phyloP scores from a whole-genome alignment of 1,140 invertebrate genomes.

The Bombus cullumanus region DNA sequence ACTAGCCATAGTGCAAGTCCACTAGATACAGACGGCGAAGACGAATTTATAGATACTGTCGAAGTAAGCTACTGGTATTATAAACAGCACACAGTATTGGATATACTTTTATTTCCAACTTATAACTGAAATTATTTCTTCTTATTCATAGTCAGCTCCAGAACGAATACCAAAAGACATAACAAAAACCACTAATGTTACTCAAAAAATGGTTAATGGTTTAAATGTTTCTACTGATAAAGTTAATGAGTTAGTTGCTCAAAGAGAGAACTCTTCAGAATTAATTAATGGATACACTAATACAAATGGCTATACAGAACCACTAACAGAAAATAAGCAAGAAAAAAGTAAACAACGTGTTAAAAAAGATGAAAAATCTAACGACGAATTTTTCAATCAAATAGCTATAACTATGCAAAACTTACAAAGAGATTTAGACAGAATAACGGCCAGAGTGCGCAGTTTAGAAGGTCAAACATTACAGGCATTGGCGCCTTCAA shows the following conservation, averaged over 20 bases:
- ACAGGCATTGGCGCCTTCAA: constrained; percentile 63
- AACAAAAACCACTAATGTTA: constrained; percentile 67
- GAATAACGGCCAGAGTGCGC: constrained; percentile 76
- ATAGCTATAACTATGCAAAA: constrained; percentile 76
- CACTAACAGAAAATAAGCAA: constrained; percentile 59
- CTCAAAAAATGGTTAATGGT: constrained; percentile 57
- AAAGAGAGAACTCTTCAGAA: constrained; percentile 61
- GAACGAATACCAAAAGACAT: constrained; percentile 74
- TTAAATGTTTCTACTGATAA: constrained; percentile 54
- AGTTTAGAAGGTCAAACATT: constrained; percentile 77
- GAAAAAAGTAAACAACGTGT: constrained; percentile 71
- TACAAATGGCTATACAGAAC: constrained; percentile 49
- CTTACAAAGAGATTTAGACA: constrained; percentile 79
- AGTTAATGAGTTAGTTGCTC: constrained; percentile 46
- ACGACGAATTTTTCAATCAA: constrained; percentile 75
- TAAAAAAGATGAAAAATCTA: constrained; percentile 73
- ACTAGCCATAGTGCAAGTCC: constrained; percentile 82
- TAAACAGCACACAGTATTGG: not conserved
- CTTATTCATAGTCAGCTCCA: constrained; percentile 73
- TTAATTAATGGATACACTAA: constrained; percentile 73
- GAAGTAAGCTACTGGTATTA: constrained; percentile 82
- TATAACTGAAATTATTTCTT: not conserved
- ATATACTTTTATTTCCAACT: not conserved
- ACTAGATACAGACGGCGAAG: constrained; percentile 87
- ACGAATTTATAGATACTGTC: constrained; percentile 90